phyloP scores from a whole-genome alignment of 2,888 invertebrate genomes.

The Cryptus armator region DNA sequence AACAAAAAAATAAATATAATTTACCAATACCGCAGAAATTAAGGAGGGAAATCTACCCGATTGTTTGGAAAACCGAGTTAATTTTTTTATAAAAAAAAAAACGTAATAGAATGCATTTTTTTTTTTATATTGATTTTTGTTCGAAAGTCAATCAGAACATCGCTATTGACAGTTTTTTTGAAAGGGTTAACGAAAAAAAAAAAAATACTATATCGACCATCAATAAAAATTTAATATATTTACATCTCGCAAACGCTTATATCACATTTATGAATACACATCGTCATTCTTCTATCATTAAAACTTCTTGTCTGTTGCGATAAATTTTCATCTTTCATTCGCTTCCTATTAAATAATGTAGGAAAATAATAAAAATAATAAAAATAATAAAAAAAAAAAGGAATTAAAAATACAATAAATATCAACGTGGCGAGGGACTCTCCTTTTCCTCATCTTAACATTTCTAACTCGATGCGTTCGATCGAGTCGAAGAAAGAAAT shows the following conservation, averaged over 20 bases:
- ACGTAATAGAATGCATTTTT: not conserved
- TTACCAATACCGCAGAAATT: too few relatives aligned
- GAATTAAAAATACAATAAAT: conserved; percentile 54
- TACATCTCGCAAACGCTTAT: conserved; percentile 56
- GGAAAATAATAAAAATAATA: conserved; percentile 17
- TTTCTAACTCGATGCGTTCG: conserved; percentile 11
- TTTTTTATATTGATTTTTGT: not conserved
- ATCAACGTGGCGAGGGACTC: conserved; percentile 50
- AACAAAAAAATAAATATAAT: too few relatives aligned
- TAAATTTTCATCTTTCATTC: conserved; percentile 18
- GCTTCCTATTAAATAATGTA: conserved; percentile 19
- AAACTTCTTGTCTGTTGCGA: conserved; percentile 29
- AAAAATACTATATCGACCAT: conserved; percentile 18
- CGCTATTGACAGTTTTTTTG: not conserved
- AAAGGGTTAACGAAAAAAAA: not conserved
- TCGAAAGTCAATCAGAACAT: too few relatives aligned
- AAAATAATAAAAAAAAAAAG: conserved; percentile 20
- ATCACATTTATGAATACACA: conserved; percentile 62
- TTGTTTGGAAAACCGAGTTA: too few relatives aligned
- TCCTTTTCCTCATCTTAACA: not conserved
- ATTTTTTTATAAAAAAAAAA: too few relatives aligned
- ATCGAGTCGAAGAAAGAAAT: conserved; percentile 34
- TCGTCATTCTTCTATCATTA: not conserved
- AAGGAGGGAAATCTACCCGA: too few relatives aligned
- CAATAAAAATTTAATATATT: conserved; percentile 53